Conservation (phyloP, 1,140 invertebrate species). For the Caenorhabditis elegans region DNA sequence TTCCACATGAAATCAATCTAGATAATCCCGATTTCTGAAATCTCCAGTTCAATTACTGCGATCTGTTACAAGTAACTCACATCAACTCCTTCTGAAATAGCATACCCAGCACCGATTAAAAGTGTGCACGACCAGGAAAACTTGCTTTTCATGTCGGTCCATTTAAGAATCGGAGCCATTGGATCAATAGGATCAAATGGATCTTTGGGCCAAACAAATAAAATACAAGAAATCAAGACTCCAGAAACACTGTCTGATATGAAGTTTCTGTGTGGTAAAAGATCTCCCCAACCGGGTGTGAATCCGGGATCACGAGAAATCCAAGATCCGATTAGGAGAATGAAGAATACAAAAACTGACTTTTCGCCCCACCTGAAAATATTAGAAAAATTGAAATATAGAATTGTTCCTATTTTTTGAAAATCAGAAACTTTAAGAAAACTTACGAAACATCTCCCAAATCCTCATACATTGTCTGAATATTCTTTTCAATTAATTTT, state of each 20-base stretch:
- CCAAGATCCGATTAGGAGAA: constrained; percentile 41
- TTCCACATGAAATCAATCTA: not conserved
- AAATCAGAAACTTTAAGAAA: not conserved
- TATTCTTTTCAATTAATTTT: not conserved
- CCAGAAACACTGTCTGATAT: constrained; percentile 26
- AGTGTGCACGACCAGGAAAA: constrained; percentile 48
- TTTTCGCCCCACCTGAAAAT: constrained; percentile 50
- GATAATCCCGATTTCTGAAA: constrained; percentile 42
- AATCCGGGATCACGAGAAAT: constrained; percentile 51
- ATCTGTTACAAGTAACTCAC: not conserved
- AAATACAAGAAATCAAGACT: constrained; percentile 30
- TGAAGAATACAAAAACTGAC: constrained; percentile 44
- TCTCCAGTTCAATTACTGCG: not conserved
- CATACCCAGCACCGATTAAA: constrained; percentile 45
- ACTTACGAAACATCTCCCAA: constrained; percentile 20
- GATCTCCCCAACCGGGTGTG: constrained; percentile 46
- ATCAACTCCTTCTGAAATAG: constrained; percentile 44
- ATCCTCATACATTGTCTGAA: constrained; percentile 17
- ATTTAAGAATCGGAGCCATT: constrained; percentile 37
- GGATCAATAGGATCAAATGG: constrained; percentile 17
- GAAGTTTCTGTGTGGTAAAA: constrained; percentile 29
- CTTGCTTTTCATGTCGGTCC: constrained; percentile 41
- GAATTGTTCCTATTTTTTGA: no score
- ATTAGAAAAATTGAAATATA: not conserved
- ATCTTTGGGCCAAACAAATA: constrained; percentile 48